phyloP scores from a whole-genome alignment of 2,888 invertebrate genomes.

The Serrognathus titanus region DNA sequence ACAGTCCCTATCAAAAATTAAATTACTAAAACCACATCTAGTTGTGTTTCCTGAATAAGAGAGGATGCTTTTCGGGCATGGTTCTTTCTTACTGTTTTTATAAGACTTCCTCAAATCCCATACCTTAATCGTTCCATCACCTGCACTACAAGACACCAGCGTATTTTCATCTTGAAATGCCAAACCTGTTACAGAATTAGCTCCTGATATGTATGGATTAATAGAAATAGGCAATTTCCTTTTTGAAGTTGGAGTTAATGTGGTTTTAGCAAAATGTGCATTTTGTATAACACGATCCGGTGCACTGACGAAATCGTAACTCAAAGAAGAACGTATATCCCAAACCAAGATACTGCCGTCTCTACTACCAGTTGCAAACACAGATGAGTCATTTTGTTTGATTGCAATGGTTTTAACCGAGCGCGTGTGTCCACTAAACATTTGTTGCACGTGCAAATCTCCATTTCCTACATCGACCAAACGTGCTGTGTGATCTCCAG shows the following conservation, averaged over 20 bases:
- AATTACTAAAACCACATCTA: constrained; percentile 72
- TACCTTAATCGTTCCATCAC: constrained; percentile 78
- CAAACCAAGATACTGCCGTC: constrained; percentile 85
- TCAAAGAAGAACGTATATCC: constrained; percentile 65
- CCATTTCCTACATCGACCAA: constrained; percentile 68
- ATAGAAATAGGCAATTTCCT: constrained; percentile 29
- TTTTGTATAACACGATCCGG: constrained; percentile 71
- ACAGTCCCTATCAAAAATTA: constrained; percentile 68
- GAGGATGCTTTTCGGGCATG: constrained; percentile 68
- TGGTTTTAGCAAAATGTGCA: constrained; percentile 58
- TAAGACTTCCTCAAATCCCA: constrained; percentile 88
- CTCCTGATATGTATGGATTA: constrained; percentile 48
- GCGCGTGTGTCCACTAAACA: constrained; percentile 74
- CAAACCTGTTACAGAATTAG: constrained; percentile 78
- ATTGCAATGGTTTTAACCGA: constrained; percentile 82
- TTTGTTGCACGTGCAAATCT: constrained; percentile 49
- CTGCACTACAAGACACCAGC: constrained; percentile 81
- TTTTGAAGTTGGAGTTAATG: constrained; percentile 55
- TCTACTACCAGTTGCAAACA: constrained; percentile 84
- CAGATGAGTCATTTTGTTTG: constrained; percentile 63
- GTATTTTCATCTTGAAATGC: constrained; percentile 77
- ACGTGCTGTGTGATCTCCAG: constrained; percentile 78
- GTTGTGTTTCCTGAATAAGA: constrained; percentile 71
- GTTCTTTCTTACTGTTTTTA: constrained; percentile 62
- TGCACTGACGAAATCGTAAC: constrained; percentile 46